These are phyloP conservation scores for Sterna hirundo DNA, from an alignment of 2,113 vertebrate genomes.

Conservation along the genomic window DNA sequence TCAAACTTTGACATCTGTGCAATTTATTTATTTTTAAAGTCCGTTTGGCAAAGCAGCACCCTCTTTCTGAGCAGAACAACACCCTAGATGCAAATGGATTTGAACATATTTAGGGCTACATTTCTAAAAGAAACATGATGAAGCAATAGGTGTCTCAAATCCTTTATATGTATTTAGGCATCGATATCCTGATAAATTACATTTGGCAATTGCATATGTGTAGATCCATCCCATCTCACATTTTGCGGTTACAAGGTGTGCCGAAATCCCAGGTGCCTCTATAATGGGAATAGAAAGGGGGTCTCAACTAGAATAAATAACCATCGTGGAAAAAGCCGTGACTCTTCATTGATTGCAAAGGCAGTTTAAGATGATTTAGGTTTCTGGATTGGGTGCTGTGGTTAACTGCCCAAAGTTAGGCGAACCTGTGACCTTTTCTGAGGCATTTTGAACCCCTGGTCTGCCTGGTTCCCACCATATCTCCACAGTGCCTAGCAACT, in stretches of 20 bases:
- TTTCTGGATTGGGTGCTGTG: background rate
- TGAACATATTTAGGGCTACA: background rate
- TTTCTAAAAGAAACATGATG: background rate
- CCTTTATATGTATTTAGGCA: background rate
- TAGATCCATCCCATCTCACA: background rate
- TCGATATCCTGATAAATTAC: background rate
- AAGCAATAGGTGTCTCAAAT: background rate
- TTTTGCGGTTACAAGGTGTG: background rate
- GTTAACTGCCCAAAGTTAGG: background rate
- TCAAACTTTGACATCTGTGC: background rate
- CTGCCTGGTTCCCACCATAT: background rate
- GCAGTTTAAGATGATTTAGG: background rate
- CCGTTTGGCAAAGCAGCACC: background rate
- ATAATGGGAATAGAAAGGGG: background rate
- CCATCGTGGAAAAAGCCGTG: background rate
- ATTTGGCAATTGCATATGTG: rapidly evolving
- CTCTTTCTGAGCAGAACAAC: background rate
- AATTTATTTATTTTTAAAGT: background rate
- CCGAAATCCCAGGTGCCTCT: background rate
- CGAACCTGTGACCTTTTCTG: background rate
- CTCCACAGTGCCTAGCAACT: background rate
- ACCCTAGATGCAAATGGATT: background rate
- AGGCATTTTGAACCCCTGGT: background rate
- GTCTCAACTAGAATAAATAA: background rate
- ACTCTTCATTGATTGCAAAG: background rate